Conservation (phyloP, 2,113 vertebrate species). For the Dunckerocampus dactyliophorus region DNA sequence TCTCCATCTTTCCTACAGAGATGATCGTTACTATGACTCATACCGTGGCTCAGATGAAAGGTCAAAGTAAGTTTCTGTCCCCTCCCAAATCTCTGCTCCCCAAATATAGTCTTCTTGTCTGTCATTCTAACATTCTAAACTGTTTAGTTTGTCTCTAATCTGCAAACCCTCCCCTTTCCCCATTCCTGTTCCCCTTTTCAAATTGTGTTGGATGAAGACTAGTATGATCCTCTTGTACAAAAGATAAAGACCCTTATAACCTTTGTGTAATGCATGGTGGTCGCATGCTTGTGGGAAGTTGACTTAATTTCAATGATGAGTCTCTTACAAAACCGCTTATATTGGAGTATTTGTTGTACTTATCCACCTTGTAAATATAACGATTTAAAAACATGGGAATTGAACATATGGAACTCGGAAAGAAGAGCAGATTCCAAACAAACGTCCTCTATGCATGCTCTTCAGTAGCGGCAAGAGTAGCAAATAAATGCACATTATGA, state of each 20-base stretch:
- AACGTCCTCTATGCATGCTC: conserved; percentile 13
- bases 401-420: background rate
- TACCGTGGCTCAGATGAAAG: conserved; percentile 76
- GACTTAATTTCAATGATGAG: background rate
- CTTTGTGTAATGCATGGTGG: conserved; percentile 19
- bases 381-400: background rate
- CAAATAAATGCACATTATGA: conserved; percentile 20
- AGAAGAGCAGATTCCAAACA: background rate
- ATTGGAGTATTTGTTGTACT: background rate
- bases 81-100: conserved; percentile 25
- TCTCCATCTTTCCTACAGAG: conserved; percentile 69
- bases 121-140: background rate
- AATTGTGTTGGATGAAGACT: background rate
- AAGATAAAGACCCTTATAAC: conserved; percentile 13
- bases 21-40: conserved; percentile 78
- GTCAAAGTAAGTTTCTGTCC: conserved; percentile 72
- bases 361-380: background rate
- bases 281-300: conserved; percentile 21
- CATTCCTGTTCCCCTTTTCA: background rate
- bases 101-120: conserved; percentile 1
- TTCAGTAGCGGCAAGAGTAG: conserved; percentile 6
- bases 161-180: too few species aligned
- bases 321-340: background rate
- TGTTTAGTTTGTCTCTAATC: too few species aligned
- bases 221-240: conserved; percentile 16